Evolutionary conservation across 2,797 vertebrate species (phyloP), one percentile per base, ranked within the genome.

Genomic region (Oryzias dopingdopingensis): DNA sequence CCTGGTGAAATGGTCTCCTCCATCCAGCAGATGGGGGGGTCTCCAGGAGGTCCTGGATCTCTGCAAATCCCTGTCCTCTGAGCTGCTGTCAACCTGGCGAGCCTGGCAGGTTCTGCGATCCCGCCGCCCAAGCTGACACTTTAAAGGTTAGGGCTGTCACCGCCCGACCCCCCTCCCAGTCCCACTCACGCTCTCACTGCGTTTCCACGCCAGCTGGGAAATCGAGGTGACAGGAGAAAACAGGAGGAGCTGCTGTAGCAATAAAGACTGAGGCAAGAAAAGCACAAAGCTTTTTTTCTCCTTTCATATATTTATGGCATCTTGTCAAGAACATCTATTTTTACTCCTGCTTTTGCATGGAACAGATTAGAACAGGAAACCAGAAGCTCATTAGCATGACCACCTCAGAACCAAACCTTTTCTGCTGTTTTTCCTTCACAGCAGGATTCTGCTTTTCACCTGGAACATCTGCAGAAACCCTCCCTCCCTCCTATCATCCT

Each of bases 71-170:
- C 47, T 4, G 17, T n/a, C 57, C 65, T 14, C 6, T 4, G 42
- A 67, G 60, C 61, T 42, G 69, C 4, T 37, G 61, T 20, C 55
- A 57, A 41, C 42, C 44, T 18, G 53, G 17, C 8, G 10, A 0
- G 1, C 53, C 52, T 60, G 70, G 57, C 77, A 66, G 61, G 8
- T 62, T 42, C 67, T 58, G 62, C 14, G 29, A 61, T 17, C 20
- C 59, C 62, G 51, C 61, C 54, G 5, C 70, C 70, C 56, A 50
- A 56, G 47, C 54, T 42, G 74, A 76, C 64, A 66, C 45, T 60
- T 49, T 56, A 81, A 77, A 76, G 76, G 81, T 81, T 61, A 65
- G 67, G 57, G 67, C 69, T 56, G 71, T 65, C 72, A 40, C 65
- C 1, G 51, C 12, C 22, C 14, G 45, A 5, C 32, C 32, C 24